Base-by-base conservation (phyloP, 2,888 invertebrate genomes). In the Galerucella nymphaeae region DNA sequence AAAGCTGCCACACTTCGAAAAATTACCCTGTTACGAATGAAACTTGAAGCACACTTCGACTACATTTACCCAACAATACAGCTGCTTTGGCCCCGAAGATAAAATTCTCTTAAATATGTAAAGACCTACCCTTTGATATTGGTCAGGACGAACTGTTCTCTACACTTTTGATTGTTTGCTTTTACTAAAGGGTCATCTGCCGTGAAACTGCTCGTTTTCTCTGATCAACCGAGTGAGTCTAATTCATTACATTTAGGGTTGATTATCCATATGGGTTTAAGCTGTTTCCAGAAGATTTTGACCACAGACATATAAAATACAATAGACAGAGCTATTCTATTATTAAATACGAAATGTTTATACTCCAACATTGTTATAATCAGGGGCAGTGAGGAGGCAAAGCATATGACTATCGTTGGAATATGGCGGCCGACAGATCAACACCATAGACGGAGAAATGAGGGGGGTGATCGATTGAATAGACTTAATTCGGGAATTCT, bases 1-100 rank as follows among this genome's bases (percentile, higher is more conserved):
- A 72, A 71, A 70, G 73, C 58, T 72, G 70, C 75, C 69, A 72
- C 66, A 63, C 72, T 73, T 59, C 20, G 71, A 72, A 73, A 77
- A 77, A 77, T 77, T 71, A 73, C 75, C 65, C 65, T 30, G 66
- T 48, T 64, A 67, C 72, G 70, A 75, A 74, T 70, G 72, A 73
- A 64, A 63, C 68, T 71, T 62, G 45, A 72, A 70, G 76, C 72
- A 73, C 57, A 72, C 72, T 69, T 71, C 70, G 76, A 61, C 70
- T 70, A 69, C 72, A 66, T 72, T 72, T 65, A 69, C 38, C 62
- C 70, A 73, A 76, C 74, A 71, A 76, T 75, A 73, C 66, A 73
- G 70, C 73, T 41, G 69, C 66, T 66, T 68, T 68, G 69, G 65
- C 69, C 20, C 70, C 70, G n/a, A 23, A n/a, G 63, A 64, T 63